Evolutionary conservation across 2,888 invertebrate genomes (phyloP).

Genomic region (Ecliptopera silaceata): DNA sequence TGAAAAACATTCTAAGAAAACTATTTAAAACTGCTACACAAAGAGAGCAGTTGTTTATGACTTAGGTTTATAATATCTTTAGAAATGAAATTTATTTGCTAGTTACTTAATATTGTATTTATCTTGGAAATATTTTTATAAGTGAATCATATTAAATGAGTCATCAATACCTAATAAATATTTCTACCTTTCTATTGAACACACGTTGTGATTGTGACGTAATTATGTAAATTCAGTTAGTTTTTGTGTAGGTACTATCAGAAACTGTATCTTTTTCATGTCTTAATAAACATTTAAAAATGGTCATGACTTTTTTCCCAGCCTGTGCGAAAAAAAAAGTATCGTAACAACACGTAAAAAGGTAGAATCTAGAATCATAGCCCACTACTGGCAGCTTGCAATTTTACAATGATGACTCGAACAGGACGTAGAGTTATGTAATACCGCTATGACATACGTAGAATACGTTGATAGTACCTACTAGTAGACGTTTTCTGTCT

Average conservation of each 20-base stretch:
- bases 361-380: slow-evolving; percentile 9
- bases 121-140: no score
- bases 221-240: no score
- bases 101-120: background rate
- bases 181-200: no score
- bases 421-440: slow-evolving; percentile 34
- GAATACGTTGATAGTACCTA: slow-evolving; percentile 15
- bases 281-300: no score
- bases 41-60: background rate
- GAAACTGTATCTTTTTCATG: no score
- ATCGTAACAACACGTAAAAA: no score
- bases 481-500: slow-evolving; percentile 25
- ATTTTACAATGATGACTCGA: slow-evolving; percentile 27
- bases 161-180: no score
- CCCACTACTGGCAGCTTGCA: slow-evolving; percentile 17
- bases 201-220: no score
- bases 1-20: background rate
- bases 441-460: slow-evolving; percentile 28
- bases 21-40: background rate
- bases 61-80: background rate
- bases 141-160: no score
- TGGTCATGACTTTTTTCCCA: no score
- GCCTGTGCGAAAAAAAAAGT: no score
- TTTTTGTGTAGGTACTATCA: no score
- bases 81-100: background rate